Evolutionary conservation across 1,140 invertebrate genomes (phyloP).

Genomic region (Cecropterus lyciades): DNA sequence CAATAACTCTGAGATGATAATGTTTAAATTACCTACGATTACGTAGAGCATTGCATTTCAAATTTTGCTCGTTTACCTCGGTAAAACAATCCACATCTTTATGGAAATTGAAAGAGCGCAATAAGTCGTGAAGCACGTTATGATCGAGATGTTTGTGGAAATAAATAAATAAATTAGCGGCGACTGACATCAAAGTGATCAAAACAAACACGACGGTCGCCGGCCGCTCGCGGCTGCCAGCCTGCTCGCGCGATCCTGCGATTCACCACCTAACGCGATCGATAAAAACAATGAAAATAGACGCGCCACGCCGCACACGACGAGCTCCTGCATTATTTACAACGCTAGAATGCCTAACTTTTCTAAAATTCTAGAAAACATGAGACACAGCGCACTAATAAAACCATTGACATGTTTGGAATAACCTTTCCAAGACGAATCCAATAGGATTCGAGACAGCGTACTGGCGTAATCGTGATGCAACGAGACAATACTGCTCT

Average conservation of each 20-base stretch:
- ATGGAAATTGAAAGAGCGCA: no score
- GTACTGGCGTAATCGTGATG: conserved; percentile 31
- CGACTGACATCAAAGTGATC: conserved; percentile 51
- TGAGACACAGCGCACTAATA: conserved; percentile 13
- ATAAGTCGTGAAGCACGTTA: background rate
- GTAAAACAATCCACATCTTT: no score
- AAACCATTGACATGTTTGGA: conserved; percentile 38
- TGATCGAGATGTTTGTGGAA: background rate
- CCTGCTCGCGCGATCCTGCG: conserved; percentile 52
- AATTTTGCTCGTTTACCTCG: no score
- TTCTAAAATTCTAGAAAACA: conserved; percentile 12
- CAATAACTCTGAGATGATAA: no score
- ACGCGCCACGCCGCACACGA: conserved; percentile 40
- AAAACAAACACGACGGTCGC: conserved; percentile 69
- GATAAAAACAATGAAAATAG: conserved; percentile 80
- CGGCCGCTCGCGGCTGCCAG: conserved; percentile 51
- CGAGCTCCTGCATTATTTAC: conserved; percentile 16
- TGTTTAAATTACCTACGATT: no score
- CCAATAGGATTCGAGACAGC: conserved; percentile 57
- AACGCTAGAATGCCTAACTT: conserved; percentile 9
- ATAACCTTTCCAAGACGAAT: conserved; percentile 71
- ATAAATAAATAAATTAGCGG: conserved; percentile 33
- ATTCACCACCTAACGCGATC: conserved; percentile 69
- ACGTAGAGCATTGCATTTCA: no score
- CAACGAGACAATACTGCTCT: conserved; percentile 14